phyloP scores from a whole-genome alignment of 2,888 invertebrate genomes.

The Polietes domitor region DNA sequence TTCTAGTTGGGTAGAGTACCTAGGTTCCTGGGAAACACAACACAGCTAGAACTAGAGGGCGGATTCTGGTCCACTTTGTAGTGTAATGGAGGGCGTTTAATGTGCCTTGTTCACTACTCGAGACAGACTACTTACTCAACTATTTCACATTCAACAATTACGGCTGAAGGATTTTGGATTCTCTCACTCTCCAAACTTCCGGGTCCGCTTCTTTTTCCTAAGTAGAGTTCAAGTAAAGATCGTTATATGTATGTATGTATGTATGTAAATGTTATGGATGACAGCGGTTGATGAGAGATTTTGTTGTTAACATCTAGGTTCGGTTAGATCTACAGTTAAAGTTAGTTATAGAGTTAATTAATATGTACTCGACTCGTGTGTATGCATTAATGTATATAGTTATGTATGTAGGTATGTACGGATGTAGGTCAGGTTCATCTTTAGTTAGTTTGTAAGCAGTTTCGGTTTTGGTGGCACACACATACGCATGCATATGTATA shows the following conservation, averaged over 20 bases:
- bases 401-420: conserved; percentile 16
- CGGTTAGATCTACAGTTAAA: conserved; percentile 11
- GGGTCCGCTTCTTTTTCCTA: background rate
- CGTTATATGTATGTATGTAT: background rate
- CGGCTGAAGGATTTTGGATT: background rate
- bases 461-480: background rate
- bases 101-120: background rate
- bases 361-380: background rate
- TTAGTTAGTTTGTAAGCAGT: background rate
- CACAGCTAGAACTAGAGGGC: background rate
- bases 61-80: background rate
- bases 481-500: conserved; percentile 20
- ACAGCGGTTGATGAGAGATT: background rate
- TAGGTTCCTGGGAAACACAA: conserved; percentile 4
- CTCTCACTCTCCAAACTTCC: no score
- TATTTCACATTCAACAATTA: background rate
- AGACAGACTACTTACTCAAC: background rate
- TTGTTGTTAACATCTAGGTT: conserved; percentile 11
- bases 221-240: background rate
- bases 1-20: no score
- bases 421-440: background rate
- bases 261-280: background rate
- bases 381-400: conserved; percentile 10
- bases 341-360: background rate
- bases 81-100: background rate